Conservation (phyloP, 1,140 invertebrate genomes). For the Chionoecetes opilio region DNA sequence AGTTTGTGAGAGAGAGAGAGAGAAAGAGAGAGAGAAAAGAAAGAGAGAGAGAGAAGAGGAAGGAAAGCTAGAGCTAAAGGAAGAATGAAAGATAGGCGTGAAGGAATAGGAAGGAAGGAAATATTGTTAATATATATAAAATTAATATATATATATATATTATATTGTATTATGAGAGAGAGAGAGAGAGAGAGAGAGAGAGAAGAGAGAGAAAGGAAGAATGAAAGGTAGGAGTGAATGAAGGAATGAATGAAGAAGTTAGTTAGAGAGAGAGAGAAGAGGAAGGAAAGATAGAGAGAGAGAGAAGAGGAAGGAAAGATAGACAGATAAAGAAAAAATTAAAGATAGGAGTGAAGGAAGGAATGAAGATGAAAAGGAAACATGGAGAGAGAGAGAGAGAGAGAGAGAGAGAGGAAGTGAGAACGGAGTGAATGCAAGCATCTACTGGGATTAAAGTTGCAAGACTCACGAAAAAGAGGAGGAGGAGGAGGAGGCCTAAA, state of each 20-base stretch:
- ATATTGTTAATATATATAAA: too few species aligned
- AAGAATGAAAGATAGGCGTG: background rate
- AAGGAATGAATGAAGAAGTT: too few species aligned
- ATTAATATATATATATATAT: too few species aligned
- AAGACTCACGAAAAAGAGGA: background rate
- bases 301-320: background rate
- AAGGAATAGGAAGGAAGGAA: too few species aligned
- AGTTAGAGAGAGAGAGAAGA: background rate
- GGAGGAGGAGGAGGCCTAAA: background rate
- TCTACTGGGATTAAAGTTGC: background rate
- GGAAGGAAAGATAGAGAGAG: background rate
- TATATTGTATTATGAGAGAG: too few species aligned
- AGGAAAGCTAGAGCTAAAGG: background rate
- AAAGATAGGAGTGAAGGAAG: background rate
- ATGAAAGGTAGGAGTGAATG: too few species aligned
- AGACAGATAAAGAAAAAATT: background rate
- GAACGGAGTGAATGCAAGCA: background rate
- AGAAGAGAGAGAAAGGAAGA: background rate
- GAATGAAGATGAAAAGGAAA: too few species aligned
- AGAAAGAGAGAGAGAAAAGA: background rate
- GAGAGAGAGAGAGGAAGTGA: background rate
- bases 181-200: background rate
- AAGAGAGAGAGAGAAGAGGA: background rate
- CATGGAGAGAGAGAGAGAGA: background rate
- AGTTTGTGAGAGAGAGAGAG: background rate